A percentile compares a stretch with the other conserved stretches of the same genome.
These are phyloP conservation scores for Ametastegia equiseti DNA, from an alignment of 2,888 invertebrate genomes.

Conservation along the genomic window DNA sequence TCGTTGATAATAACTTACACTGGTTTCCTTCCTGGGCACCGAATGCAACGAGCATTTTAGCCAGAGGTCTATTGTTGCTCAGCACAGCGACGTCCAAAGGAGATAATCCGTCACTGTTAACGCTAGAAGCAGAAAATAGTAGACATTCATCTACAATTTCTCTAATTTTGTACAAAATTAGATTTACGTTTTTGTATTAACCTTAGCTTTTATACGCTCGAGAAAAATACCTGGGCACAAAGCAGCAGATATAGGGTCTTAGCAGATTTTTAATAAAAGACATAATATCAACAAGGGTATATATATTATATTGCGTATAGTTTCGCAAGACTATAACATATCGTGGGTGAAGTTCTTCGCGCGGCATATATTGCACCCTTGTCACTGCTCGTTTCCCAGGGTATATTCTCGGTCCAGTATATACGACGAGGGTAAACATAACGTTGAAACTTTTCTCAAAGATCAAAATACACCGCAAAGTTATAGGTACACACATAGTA, in stretches of 20 bases:
- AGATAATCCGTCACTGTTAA: slow-evolving; percentile 92
- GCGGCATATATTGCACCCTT: not conserved
- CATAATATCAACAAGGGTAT: not conserved
- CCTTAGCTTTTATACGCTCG: not conserved
- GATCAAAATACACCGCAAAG: not conserved
- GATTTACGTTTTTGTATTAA: too few relatives aligned
- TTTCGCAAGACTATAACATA: not conserved
- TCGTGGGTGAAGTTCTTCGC: not conserved
- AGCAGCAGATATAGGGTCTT: not conserved
- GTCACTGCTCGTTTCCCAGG: not conserved
- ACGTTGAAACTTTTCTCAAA: not conserved
- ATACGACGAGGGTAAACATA: not conserved
- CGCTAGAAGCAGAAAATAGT: slow-evolving; percentile 76
- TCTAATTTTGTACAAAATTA: too few relatives aligned
- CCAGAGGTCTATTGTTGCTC: slow-evolving; percentile 91
- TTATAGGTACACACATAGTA: not conserved
- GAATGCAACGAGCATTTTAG: slow-evolving; percentile 92
- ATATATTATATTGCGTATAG: not conserved
- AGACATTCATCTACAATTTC: not conserved
- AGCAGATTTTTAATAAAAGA: slow-evolving; percentile 23
- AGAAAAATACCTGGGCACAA: not conserved
- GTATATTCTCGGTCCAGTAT: not conserved
- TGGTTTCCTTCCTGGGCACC: slow-evolving; percentile 91
- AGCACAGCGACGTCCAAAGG: slow-evolving; percentile 96
- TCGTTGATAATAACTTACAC: too few relatives aligned